Evolutionary conservation across 2,797 vertebrate species (phyloP).

Genomic region (Loris lydekkerianus): DNA sequence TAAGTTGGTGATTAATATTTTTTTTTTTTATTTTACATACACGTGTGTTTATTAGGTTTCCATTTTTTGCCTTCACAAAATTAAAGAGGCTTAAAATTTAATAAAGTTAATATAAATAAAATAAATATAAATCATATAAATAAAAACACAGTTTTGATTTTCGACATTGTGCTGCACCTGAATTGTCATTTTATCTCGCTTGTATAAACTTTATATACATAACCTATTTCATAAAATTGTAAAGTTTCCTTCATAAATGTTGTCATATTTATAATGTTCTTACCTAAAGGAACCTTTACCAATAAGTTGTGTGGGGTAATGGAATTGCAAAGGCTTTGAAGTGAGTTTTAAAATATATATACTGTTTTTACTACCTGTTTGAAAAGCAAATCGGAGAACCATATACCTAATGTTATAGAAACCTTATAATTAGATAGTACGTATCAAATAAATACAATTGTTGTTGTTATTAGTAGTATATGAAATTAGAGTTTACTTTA

Average conservation of each 20-base stretch:
- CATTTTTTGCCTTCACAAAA: no score
- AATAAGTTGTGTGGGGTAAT: not conserved
- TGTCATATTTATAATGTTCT: not conserved
- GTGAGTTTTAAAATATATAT: not conserved
- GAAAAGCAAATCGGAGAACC: not conserved
- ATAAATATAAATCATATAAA: no score
- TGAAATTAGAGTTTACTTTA: not conserved
- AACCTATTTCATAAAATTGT: not conserved
- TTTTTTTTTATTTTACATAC: no score
- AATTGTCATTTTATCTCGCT: not conserved
- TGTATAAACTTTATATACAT: not conserved
- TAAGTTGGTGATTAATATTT: no score
- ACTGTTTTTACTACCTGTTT: not conserved
- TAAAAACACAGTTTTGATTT: not conserved
- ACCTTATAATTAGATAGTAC: not conserved
- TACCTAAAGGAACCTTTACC: not conserved
- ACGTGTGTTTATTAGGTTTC: no score
- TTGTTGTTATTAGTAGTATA: not conserved
- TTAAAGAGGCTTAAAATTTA: no score
- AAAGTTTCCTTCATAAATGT: not conserved
- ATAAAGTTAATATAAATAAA: no score
- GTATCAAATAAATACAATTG: not conserved
- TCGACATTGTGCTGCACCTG: not conserved
- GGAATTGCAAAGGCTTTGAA: not conserved
- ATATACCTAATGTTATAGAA: not conserved